Percentiles rank a stretch among this genome's conserved stretches.
Evolutionary conservation across 2,888 invertebrate genomes (phyloP).

Genomic region (Eurois occulta): DNA sequence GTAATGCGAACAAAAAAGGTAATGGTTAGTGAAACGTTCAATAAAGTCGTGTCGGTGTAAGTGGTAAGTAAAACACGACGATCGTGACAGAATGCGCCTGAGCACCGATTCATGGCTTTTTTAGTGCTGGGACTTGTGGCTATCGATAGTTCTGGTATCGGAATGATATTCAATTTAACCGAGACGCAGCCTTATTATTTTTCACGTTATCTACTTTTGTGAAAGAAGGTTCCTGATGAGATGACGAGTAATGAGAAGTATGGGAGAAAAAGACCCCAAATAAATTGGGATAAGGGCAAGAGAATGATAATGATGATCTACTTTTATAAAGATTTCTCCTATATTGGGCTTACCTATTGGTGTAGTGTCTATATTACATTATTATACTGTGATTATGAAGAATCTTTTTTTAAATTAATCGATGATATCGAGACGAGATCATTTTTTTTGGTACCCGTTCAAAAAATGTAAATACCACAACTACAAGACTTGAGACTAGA

Average conservation of each 20-base stretch:
- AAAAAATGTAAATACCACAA: background rate
- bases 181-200: background rate
- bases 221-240: too few species aligned
- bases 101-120: slow-evolving; percentile 67
- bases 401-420: background rate
- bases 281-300: too few species aligned
- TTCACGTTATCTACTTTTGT: background rate
- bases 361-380: background rate
- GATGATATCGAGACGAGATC: background rate
- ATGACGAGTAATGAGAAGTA: too few species aligned
- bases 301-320: background rate
- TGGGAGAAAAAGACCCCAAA: too few species aligned
- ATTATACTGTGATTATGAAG: background rate
- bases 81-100: slow-evolving; percentile 85
- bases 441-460: background rate
- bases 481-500: background rate
- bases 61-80: slow-evolving; percentile 68
- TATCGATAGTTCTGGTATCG: slow-evolving; percentile 50
- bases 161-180: slow-evolving; percentile 8
- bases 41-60: slow-evolving; percentile 59
- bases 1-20: slow-evolving; percentile 44
- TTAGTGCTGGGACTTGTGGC: slow-evolving; percentile 64
- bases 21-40: slow-evolving; percentile 58
- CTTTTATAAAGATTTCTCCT: background rate
- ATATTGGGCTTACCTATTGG: background rate